Base-by-base conservation (phyloP, 2,113 vertebrate genomes). In the Phylloscopus trochilus region DNA sequence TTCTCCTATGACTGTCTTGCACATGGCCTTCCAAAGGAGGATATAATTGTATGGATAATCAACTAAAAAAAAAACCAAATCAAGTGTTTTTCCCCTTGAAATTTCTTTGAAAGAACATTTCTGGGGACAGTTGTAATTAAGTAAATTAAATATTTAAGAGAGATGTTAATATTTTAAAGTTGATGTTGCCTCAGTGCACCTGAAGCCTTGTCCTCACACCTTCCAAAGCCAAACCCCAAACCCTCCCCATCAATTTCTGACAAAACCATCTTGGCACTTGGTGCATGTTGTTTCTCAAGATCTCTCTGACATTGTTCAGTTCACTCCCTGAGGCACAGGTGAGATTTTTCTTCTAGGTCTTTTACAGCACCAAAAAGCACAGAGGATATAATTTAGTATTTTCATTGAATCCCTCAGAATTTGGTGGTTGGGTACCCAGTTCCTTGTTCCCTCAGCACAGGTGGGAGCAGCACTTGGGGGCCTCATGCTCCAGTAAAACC, bases 131-230 rank as follows among this genome's bases (percentile, higher is more conserved):
- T 77, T 94, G 59, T 94, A 94, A 89, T 86, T 70, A 96, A 70
- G 35, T 90, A 89, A 89, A 70, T 83, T 10, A 86, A 88, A 62
- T 92, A 92, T 87, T 96, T 90, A 94, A 92, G 79, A 44, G 17
- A 92, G 72, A 51, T 89, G 47, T 92, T 70, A n/a, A 22, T 94
- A 67, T 85, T 89, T 93, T 56, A 1, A 77, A 80, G 49, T 63
- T 69, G 21, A 17, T 89, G 55, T 94, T 87, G 37, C 63, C 37
- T 92, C 47, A 55, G 13, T 87, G 51, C 13, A 13, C 49, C 69
- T 76, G 39, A 53, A 76, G 51, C 74, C 68, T 88, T 73, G 75
- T 94, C 94, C 47, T 73, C 43, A 19, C 47, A 23, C 46, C 27
- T 86, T 70, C 53, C 63, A 70, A 80, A 95, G 43, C 60, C 77